Evolutionary conservation across 1,140 invertebrate species (phyloP), one percentile per base, ranked within the genome.

Genomic region (Trissolcus basalis): DNA sequence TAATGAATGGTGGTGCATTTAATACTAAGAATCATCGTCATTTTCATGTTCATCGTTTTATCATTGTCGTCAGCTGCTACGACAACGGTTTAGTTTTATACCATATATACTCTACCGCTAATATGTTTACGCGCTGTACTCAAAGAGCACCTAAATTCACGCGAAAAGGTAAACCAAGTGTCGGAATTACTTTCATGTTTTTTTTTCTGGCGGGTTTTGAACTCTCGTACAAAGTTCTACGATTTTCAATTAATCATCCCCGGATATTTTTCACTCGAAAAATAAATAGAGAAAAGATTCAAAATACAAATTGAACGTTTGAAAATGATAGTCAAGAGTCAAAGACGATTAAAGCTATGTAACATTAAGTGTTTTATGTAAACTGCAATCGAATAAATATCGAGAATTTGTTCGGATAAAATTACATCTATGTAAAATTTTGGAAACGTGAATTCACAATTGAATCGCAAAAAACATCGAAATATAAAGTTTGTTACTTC

Each of bases 131-230:
- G 67, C 80, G 85, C 82, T 83, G 81, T 80, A 84, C 71, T 86
- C 79, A 70, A 85, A 81, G 80, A 84, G 81, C 84, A 83, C 79
- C 80, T 87, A 86, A 83, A 81, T 80, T 84, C 80, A 82, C 82
- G 80, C 84, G 79, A 78, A 85, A 87, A 83, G 78, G 80, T 82
- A 86, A 86, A 86, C 73, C 84, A 84, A 87, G 77, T 84, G 82
- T 75, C 72, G 85, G 81, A 82, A 84, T 87, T 87, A 87, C 86
- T 87, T 87, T 87, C 86, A 87, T 27, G 19, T 87, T 39, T 39
- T 81, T 80, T 81, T 78, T 82, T 82, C 79, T 81, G 83, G 82
- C 82, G 81, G 82, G 19, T 58, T 73, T 83, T 84, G 68, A 84
- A 85, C 79, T 84, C 82, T 84, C 81, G 55, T 84, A 82, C 80